Evolutionary conservation across 2,113 vertebrate genomes (phyloP).

Genomic region (Stegastes partitus): DNA sequence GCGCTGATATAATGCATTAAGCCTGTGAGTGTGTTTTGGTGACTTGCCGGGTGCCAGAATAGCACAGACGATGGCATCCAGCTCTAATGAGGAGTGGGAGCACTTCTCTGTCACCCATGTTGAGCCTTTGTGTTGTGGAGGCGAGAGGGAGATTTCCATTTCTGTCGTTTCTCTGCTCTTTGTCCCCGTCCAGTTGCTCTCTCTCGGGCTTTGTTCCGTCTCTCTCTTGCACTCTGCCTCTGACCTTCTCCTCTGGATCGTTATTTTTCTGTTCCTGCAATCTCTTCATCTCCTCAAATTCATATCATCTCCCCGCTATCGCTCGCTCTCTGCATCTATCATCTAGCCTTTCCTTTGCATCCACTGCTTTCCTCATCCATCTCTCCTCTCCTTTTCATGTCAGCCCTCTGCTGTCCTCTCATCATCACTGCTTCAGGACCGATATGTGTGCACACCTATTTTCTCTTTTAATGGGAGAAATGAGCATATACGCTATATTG

Average conservation of each 20-base stretch:
- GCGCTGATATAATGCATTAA: conserved; percentile 12
- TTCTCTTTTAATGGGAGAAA: too few species aligned
- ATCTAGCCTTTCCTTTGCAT: background rate
- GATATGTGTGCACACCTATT: too few species aligned
- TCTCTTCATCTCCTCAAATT: conserved; percentile 18
- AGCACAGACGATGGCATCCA: conserved; percentile 18
- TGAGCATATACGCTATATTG: too few species aligned
- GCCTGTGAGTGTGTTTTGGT: conserved; percentile 19
- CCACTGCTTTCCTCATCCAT: background rate
- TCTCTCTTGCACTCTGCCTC: conserved; percentile 28
- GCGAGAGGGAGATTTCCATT: conserved; percentile 62
- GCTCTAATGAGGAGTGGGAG: conserved; percentile 65
- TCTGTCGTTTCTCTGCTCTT: conserved; percentile 52
- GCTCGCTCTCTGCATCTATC: conserved; percentile 15
- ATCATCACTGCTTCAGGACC: too few species aligned
- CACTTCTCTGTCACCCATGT: conserved; percentile 49
- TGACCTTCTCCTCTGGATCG: conserved; percentile 36
- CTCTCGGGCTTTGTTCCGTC: conserved; percentile 23
- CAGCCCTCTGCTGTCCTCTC: too few species aligned
- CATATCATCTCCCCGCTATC: conserved; percentile 7
- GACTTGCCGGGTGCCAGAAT: conserved; percentile 19
- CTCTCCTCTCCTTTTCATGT: background rate
- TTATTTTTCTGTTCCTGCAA: conserved; percentile 8
- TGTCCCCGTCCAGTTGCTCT: conserved; percentile 59
- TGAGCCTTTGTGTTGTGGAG: conserved; percentile 52